Conservation (phyloP, 2,797 vertebrate species). For the Microctenopoma steveboyesi region DNA sequence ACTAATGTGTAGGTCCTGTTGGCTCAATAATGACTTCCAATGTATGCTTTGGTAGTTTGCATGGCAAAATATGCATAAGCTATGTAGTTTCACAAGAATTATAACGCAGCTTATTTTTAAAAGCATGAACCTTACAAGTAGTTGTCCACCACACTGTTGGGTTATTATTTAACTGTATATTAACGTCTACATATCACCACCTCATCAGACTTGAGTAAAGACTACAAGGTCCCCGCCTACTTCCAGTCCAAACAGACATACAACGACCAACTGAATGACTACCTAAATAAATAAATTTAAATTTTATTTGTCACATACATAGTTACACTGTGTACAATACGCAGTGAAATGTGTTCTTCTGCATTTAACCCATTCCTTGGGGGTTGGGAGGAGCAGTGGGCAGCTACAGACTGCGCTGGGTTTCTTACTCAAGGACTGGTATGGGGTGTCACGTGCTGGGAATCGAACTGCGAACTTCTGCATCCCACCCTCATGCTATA, state of each 20-base stretch:
- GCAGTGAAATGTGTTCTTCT: too few species aligned
- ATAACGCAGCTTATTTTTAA: not conserved
- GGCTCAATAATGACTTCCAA: not conserved
- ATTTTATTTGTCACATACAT: too few species aligned
- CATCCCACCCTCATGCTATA: too few species aligned
- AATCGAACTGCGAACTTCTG: too few species aligned
- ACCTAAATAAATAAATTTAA: not conserved
- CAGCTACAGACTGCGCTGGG: too few species aligned
- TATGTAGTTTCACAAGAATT: not conserved
- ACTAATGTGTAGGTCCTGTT: not conserved
- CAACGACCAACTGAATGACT: conserved; percentile 11
- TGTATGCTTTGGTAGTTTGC: not conserved
- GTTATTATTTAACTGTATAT: not conserved
- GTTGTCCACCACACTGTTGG: not conserved
- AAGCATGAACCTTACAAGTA: too few species aligned
- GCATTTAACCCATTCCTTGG: too few species aligned
- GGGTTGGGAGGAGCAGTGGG: too few species aligned
- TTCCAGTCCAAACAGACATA: conserved; percentile 40
- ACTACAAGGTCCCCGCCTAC: conserved; percentile 60
- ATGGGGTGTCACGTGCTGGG: too few species aligned
- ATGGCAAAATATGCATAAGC: not conserved
- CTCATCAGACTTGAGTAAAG: conserved; percentile 9
- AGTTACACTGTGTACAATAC: too few species aligned
- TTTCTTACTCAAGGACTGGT: too few species aligned
- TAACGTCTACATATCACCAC: not conserved